phyloP scores from a whole-genome alignment of 2,113 vertebrate species.

The Eira barbara region DNA sequence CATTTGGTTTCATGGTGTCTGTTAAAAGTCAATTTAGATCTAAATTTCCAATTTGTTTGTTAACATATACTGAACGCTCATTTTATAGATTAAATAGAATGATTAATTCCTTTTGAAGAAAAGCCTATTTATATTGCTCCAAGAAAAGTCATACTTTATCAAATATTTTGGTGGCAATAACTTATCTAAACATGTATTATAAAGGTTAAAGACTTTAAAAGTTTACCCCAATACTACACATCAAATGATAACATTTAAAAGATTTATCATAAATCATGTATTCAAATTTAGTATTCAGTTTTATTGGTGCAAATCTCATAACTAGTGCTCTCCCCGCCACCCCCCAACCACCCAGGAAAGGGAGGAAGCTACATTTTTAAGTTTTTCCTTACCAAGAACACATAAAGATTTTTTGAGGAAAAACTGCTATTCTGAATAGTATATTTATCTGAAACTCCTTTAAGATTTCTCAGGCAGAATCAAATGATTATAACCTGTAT shows the following conservation, averaged over 20 bases:
- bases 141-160: neutral
- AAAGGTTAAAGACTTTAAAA: neutral
- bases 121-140: neutral
- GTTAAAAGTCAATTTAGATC: slow-evolving; percentile 7
- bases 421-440: neutral
- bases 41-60: neutral
- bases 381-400: neutral
- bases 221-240: neutral
- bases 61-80: neutral
- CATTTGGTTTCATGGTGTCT: neutral
- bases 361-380: neutral
- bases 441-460: neutral
- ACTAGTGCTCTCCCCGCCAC: neutral
- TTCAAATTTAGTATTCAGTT: neutral
- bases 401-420: neutral
- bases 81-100: neutral
- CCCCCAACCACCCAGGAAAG: rapidly evolving
- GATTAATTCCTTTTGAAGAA: neutral
- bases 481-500: neutral
- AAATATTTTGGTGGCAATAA: neutral
- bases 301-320: neutral
- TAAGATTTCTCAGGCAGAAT: neutral
- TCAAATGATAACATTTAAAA: neutral
- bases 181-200: neutral
- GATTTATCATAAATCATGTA: neutral